Evolutionary conservation across 2,888 invertebrate genomes (phyloP).

Genomic region (Tuberolachnus salignus): DNA sequence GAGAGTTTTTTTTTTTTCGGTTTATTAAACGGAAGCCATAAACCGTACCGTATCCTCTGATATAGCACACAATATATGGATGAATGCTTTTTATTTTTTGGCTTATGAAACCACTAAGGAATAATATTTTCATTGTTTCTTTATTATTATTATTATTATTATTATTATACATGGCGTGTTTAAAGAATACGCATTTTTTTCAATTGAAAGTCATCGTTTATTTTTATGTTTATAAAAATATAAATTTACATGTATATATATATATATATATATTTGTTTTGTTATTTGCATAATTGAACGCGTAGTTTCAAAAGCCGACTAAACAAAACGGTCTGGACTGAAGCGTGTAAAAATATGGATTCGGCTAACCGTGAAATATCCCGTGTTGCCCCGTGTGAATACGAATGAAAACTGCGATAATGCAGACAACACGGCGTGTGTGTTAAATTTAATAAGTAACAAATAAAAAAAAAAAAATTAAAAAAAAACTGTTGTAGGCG

Average conservation of each 20-base stretch:
- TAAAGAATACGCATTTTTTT: conserved; percentile 36
- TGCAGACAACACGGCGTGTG: not conserved
- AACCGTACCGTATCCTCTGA: conserved; percentile 22
- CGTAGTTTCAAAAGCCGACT: conserved; percentile 2
- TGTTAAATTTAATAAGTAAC: conserved; percentile 4
- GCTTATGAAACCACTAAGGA: conserved; percentile 39
- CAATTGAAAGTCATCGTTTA: conserved; percentile 50
- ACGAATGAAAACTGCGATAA: conserved; percentile 34
- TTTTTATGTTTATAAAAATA: conserved; percentile 36
- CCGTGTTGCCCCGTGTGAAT: conserved; percentile 22
- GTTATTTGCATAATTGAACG: conserved; percentile 50
- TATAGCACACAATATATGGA: conserved; percentile 1
- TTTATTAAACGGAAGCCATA: conserved; percentile 40
- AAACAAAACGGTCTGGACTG: conserved; percentile 34
- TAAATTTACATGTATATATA: not conserved
- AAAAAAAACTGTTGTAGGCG: too few relatives aligned
- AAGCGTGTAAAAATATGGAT: conserved; percentile 45
- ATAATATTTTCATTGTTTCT: conserved; percentile 48
- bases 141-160: not conserved
- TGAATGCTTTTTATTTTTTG: conserved; percentile 41
- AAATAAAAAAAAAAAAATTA: not conserved
- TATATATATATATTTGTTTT: not conserved
- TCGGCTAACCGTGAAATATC: conserved; percentile 22
- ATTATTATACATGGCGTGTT: not conserved
- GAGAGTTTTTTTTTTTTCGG: conserved; percentile 20